Conservation (phyloP, 2,888 invertebrate genomes). For the Lingula anatina region DNA sequence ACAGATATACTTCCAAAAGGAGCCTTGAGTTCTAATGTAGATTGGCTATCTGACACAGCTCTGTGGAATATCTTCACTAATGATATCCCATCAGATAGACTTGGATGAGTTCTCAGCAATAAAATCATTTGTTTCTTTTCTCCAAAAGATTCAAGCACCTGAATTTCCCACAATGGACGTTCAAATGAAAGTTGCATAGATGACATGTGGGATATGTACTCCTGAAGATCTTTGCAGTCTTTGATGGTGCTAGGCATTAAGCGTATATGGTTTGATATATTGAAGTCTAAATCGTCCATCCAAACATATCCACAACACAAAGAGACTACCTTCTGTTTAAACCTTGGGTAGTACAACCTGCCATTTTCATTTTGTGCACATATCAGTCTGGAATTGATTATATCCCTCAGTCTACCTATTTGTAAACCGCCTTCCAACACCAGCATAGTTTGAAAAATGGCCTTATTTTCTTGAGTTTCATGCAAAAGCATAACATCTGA, state of each 20-base stretch:
- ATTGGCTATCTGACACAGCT: constrained; percentile 42
- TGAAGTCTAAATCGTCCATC: constrained; percentile 55
- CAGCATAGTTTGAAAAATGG: no score
- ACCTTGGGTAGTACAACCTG: constrained; percentile 53
- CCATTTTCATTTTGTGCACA: constrained; percentile 47
- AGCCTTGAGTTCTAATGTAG: no score
- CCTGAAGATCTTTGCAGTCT: constrained; percentile 50
- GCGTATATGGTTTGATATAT: constrained; percentile 56
- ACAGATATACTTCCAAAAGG: no score
- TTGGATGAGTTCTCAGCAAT: constrained; percentile 56
- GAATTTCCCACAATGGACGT: constrained; percentile 58
- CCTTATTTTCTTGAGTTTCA: no score
- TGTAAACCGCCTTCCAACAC: constrained; percentile 56
- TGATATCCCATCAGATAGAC: constrained; percentile 57
- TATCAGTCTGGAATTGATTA: constrained; percentile 54
- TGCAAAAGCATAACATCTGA: no score
- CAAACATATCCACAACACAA: constrained; percentile 55
- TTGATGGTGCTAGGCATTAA: constrained; percentile 45
- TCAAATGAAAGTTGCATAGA: constrained; percentile 50
- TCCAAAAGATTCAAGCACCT: constrained; percentile 54
- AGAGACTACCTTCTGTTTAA: constrained; percentile 52
- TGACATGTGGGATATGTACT: constrained; percentile 54
- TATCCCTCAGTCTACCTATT: constrained; percentile 51
- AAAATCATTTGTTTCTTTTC: constrained; percentile 52
- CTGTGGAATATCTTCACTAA: constrained; percentile 52